These are phyloP conservation scores for Dolichoris vasculosae DNA, from an alignment of 1,140 invertebrate species.

Conservation along the genomic window DNA sequence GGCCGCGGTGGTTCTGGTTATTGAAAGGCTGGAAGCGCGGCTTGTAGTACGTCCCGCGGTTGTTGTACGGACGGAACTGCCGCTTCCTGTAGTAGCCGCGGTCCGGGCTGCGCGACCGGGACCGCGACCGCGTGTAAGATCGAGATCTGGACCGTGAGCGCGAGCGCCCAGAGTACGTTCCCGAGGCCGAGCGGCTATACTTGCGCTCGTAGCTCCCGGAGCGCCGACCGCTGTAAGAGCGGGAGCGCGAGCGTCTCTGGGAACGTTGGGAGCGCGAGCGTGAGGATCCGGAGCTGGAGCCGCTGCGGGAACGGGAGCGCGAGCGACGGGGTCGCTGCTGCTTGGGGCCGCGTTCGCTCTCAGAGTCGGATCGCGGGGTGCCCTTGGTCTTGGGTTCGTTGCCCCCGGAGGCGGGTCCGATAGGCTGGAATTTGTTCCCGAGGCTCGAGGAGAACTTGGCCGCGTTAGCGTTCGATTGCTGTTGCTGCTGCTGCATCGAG, in stretches of 20 bases:
- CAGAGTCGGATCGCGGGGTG: conserved; percentile 68
- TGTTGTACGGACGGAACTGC: conserved; percentile 75
- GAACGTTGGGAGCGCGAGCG: conserved; percentile 75
- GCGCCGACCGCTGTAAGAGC: conserved; percentile 70
- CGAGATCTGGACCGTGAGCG: conserved; percentile 77
- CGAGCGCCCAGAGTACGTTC: conserved; percentile 71
- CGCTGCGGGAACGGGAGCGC: conserved; percentile 75
- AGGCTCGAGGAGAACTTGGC: conserved; percentile 65
- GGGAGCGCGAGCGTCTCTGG: conserved; percentile 73
- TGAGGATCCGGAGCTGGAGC: conserved; percentile 73
- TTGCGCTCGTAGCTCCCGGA: conserved; percentile 76
- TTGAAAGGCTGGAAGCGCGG: conserved; percentile 80
- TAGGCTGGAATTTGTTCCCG: conserved; percentile 71
- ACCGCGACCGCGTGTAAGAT: conserved; percentile 75
- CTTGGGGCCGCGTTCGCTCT: conserved; percentile 69
- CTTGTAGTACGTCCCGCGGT: conserved; percentile 84
- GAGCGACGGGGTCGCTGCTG: conserved; percentile 66
- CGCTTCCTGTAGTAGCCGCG: conserved; percentile 73
- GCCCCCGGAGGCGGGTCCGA: conserved; percentile 60
- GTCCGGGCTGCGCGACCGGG: conserved; percentile 79
- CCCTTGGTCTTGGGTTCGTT: conserved; percentile 33
- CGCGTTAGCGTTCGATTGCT: conserved; percentile 38
- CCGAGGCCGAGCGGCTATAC: conserved; percentile 75
- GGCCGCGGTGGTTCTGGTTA: conserved; percentile 70
- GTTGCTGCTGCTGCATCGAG: conserved; percentile 56